Evolutionary conservation across 92 coral and sea anemone genomes (phyloP).

Genomic region (Epizoanthus scotinus): DNA sequence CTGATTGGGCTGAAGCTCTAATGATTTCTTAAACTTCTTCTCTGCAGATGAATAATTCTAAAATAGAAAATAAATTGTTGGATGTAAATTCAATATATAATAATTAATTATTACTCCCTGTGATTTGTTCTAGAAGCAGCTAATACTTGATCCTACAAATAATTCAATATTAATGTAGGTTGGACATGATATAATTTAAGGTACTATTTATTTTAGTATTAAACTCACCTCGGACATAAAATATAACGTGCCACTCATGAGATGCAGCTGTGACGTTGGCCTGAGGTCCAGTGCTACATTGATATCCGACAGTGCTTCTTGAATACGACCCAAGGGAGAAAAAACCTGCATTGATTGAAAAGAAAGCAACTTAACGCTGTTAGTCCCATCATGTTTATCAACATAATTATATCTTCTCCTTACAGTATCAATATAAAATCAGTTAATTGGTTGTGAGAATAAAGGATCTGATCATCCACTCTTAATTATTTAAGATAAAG

Average conservation of each 20-base stretch:
- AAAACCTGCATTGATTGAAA: constrained; percentile 50
- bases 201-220: neutral
- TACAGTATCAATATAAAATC: too few species aligned
- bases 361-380: too few species aligned
- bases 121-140: too few species aligned
- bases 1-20: constrained; percentile 63
- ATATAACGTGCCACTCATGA: constrained; percentile 81
- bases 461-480: too few species aligned
- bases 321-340: constrained; percentile 83
- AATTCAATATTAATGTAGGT: too few species aligned
- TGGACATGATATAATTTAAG: neutral
- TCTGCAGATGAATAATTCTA: constrained; percentile 76
- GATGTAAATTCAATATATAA: neutral
- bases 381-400: too few species aligned
- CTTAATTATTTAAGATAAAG: too few species aligned
- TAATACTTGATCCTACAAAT: too few species aligned
- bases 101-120: neutral
- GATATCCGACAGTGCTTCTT: constrained; percentile 75
- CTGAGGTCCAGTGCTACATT: constrained; percentile 76
- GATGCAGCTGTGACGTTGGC: constrained; percentile 77
- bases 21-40: constrained; percentile 67
- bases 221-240: constrained; percentile 81
- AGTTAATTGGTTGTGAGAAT: too few species aligned
- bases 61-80: neutral
- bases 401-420: too few species aligned